Conservation (phyloP, 1,140 invertebrate species). For the Eurosta solidaginis region DNA sequence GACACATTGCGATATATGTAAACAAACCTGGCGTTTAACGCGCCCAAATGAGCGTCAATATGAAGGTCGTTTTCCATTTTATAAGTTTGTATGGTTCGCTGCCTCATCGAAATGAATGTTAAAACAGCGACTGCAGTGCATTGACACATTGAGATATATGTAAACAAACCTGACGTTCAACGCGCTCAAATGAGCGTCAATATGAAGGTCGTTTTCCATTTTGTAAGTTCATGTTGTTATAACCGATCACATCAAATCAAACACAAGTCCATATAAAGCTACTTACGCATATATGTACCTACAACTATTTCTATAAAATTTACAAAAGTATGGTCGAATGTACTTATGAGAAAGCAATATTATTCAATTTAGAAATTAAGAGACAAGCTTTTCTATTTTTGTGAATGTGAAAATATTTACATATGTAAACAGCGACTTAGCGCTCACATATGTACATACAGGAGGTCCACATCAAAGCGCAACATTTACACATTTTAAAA, state of each 20-base stretch:
- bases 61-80: too few species aligned
- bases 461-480: too few species aligned
- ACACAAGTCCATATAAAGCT: background rate
- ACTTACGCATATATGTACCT: too few species aligned
- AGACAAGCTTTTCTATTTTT: too few species aligned
- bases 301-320: too few species aligned
- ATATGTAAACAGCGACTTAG: too few species aligned
- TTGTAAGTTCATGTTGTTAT: background rate
- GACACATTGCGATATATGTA: conserved; percentile 7
- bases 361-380: too few species aligned
- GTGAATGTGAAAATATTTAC: too few species aligned
- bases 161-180: conserved; percentile 9
- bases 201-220: conserved; percentile 17
- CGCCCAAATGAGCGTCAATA: conserved; percentile 11
- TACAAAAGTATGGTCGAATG: too few species aligned
- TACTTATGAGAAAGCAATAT: too few species aligned
- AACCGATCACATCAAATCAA: background rate
- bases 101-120: background rate
- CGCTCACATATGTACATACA: too few species aligned
- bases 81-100: background rate
- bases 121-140: background rate
- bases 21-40: conserved; percentile 9
- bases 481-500: too few species aligned
- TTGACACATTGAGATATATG: conserved; percentile 14
- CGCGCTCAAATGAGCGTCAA: conserved; percentile 3